phyloP scores from a whole-genome alignment of 2,888 invertebrate species.

The Tubulanus polymorphus region DNA sequence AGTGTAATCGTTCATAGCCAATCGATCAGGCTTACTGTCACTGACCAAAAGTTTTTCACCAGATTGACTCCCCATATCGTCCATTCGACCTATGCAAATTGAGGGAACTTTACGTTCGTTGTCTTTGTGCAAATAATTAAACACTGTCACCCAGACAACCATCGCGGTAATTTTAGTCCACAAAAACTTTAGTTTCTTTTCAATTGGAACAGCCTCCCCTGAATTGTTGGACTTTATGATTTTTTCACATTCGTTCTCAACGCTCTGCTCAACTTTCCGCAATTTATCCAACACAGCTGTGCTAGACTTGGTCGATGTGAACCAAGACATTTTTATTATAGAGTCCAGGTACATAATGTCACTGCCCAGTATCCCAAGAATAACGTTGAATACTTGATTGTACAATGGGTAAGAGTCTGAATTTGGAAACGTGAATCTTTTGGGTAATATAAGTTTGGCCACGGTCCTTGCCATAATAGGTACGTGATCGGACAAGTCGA shows the following conservation, averaged over 20 bases:
- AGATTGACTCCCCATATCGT: neutral
- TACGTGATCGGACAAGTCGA: neutral
- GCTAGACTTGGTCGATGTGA: neutral
- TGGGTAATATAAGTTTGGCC: neutral
- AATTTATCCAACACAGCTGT: neutral
- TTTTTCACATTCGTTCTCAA: neutral
- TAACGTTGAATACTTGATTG: neutral
- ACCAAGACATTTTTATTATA: neutral
- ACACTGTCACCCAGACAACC: neutral
- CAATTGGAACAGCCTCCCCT: too few species aligned
- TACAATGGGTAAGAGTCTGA: neutral
- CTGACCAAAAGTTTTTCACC: neutral
- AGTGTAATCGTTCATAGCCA: neutral
- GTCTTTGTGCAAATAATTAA: neutral
- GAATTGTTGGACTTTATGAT: too few species aligned
- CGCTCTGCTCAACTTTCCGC: neutral
- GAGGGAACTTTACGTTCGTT: neutral
- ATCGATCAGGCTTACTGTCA: neutral
- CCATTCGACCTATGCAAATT: neutral
- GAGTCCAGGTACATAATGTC: neutral
- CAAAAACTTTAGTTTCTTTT: neutral
- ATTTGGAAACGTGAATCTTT: neutral
- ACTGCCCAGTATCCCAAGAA: neutral
- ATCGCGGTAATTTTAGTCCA: neutral
- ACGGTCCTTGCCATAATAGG: neutral